Base-by-base conservation (phyloP, 2,888 invertebrate genomes). In the Euplagia quadripunctaria region DNA sequence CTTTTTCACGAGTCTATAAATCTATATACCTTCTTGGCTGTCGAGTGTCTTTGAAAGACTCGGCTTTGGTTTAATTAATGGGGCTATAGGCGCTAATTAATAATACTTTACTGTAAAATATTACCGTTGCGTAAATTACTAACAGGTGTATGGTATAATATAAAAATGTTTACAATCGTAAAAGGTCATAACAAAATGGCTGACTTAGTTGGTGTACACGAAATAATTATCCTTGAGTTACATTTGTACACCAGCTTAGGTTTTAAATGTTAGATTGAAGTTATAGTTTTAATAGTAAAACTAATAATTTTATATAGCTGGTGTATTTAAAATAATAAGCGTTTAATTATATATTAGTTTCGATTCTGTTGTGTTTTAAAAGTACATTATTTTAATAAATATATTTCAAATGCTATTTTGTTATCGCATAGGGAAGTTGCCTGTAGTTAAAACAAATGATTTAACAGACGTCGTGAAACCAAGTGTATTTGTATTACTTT, bases 101-200 rank as follows among this genome's bases (percentile, higher is more conserved):
- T 46, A 46, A n/a, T 8, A 46, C 9, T 46, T 46, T 46, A 46
- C 9, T 46, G 43, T 8, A 46, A 46, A 46, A 46, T 46, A 46
- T 46, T 31, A 31, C 31, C 31, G 31, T 31, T 31, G 2, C 31
- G 31, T 31, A 31, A 31, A 31, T 31, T 31, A 31, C 31, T 31
- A 31, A 65, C 65, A 66, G 17, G 17, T 51, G 17, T 66, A 66
- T 51, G 51, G 51, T 41, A 66, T 17, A 31, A 17, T 66, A 66
- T 41, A 66, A 66, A 12, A 20, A 43, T n/a, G 43, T 11, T n/a
- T 43, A 64, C n/a, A 51, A 51, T 16, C 1, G 49, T 31, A 12
- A 51, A 20, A 4, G 41, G 16, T 17, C 4, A 51, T 41, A 51
- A 17, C 31, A 51, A 66, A 51, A 66, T 66, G 66, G 51, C 11